Percentiles rank a stretch among this genome's conserved stretches.
phyloP scores from a whole-genome alignment of 2,113 vertebrate species.

The Caretta caretta region DNA sequence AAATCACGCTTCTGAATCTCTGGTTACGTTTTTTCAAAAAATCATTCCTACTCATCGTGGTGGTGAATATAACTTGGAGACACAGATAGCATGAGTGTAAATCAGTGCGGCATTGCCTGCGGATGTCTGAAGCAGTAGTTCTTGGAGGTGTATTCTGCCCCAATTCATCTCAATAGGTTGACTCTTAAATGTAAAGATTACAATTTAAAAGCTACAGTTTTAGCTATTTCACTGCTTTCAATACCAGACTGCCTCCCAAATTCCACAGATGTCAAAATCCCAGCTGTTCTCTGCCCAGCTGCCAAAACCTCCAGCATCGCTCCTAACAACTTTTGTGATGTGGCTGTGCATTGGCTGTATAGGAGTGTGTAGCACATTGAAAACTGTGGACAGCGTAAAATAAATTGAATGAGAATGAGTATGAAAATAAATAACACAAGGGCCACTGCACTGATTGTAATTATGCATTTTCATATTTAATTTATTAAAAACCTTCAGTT shows the following conservation, averaged over 20 bases:
- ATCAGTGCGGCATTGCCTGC: neutral
- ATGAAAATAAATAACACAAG: neutral
- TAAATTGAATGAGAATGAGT: neutral
- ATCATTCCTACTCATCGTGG: neutral
- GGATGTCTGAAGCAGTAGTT: neutral
- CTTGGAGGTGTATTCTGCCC: neutral
- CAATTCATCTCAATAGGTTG: neutral
- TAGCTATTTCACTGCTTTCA: accelerated
- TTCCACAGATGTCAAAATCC: neutral
- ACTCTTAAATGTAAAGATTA: neutral
- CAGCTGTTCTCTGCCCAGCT: neutral
- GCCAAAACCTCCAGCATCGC: neutral
- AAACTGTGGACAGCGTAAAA: neutral
- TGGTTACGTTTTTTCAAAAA: accelerated
- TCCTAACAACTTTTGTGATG: neutral
- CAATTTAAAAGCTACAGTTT: neutral
- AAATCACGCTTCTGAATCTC: accelerated
- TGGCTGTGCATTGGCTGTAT: neutral
- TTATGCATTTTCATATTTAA: neutral
- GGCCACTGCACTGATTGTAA: neutral
- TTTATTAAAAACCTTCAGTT: neutral
- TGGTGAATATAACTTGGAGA: neutral
- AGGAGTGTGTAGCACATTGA: neutral
- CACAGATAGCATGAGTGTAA: neutral
- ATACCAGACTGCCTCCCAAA: accelerated